Percentiles rank a stretch among this genome's conserved stretches.
Evolutionary conservation across 2,113 vertebrate species (phyloP).

Genomic region (Rhinolophus sinicus): DNA sequence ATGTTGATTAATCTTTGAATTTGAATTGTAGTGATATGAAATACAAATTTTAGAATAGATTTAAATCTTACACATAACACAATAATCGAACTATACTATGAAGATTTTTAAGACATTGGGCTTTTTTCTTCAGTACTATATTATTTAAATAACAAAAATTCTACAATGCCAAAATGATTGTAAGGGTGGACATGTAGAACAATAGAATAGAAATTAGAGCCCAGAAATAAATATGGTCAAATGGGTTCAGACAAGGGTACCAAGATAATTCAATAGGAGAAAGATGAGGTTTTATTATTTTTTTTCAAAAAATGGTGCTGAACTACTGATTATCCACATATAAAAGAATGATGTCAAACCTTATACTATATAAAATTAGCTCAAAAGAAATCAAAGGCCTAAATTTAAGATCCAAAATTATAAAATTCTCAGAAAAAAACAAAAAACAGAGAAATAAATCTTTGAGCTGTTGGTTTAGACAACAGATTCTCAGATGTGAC

Average conservation of each 20-base stretch:
- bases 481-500: not conserved
- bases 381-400: not conserved
- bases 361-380: not conserved
- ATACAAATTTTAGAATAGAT: not conserved
- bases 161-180: not conserved
- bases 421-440: not conserved
- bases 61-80: not conserved
- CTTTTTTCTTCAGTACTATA: not conserved
- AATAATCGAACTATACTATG: not conserved
- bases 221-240: not conserved
- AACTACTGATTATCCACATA: not conserved
- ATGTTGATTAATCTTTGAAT: not conserved
- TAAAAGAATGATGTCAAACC: not conserved
- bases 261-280: not conserved
- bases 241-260: not conserved
- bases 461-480: not conserved
- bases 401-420: not conserved
- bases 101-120: not conserved
- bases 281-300: not conserved
- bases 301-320: not conserved
- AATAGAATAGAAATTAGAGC: not conserved
- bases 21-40: not conserved
- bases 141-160: conserved; percentile 16
- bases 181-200: not conserved
- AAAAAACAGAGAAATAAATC: not conserved